phyloP scores from a whole-genome alignment of 1,140 invertebrate species.

The Melanaphis sacchari region DNA sequence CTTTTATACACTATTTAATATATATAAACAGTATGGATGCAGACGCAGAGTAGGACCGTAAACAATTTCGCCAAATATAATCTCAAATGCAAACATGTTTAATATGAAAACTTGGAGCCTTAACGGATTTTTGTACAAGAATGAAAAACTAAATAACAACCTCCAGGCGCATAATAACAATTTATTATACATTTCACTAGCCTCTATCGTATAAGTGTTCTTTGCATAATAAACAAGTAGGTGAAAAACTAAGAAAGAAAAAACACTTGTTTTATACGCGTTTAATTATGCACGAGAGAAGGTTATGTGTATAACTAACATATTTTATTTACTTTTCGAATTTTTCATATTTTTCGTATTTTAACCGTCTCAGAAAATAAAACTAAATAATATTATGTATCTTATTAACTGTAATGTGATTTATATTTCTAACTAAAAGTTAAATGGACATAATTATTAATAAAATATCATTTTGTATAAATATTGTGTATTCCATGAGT shows the following conservation, averaged over 20 bases:
- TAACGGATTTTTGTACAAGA: not conserved
- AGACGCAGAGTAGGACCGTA: not conserved
- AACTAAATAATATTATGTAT: not conserved
- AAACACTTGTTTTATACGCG: not conserved
- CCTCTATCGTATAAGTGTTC: not conserved
- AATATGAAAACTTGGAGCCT: not conserved
- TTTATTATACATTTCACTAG: constrained; percentile 26
- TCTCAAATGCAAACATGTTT: constrained; percentile 14
- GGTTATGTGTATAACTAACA: not conserved
- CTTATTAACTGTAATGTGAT: not conserved
- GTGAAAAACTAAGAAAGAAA: not conserved
- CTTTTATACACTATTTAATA: not conserved
- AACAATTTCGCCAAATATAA: constrained; percentile 14
- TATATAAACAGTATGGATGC: not conserved
- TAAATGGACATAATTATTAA: not conserved
- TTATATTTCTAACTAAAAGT: not conserved
- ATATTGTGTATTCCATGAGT: not conserved
- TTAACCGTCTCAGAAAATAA: not conserved
- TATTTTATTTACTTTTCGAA: not conserved
- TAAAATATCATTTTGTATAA: not conserved
- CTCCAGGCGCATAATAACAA: constrained; percentile 25
- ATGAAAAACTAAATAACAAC: constrained; percentile 31
- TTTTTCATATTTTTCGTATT: not conserved
- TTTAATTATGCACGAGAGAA: not conserved
- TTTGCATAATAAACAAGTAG: constrained; percentile 5